Percentiles rank a stretch among this genome's conserved stretches.
These are phyloP conservation scores for Ruditapes philippinarum DNA, from an alignment of 1,140 invertebrate genomes.

Conservation along the genomic window DNA sequence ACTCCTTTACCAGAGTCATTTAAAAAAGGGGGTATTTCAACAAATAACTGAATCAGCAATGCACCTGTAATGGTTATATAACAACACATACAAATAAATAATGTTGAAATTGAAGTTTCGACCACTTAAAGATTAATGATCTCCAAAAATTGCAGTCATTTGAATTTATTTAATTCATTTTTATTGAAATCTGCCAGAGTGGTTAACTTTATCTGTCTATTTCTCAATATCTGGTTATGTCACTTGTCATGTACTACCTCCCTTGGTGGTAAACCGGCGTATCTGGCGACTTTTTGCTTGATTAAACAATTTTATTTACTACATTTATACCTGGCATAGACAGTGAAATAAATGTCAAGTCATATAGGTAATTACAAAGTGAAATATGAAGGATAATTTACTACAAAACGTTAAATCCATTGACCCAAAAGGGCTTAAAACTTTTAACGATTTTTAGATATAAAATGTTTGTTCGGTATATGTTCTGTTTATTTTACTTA, in stretches of 20 bases:
- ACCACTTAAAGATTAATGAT: too few species aligned
- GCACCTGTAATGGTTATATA: too few species aligned
- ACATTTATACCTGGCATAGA: neutral
- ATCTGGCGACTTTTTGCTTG: neutral
- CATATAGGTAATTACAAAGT: neutral
- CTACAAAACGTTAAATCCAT: slow-evolving; percentile 6
- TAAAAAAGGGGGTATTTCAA: too few species aligned
- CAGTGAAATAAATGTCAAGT: slow-evolving; percentile 23
- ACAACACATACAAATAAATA: too few species aligned
- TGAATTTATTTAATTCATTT: too few species aligned
- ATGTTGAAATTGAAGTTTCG: too few species aligned
- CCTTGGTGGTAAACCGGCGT: neutral
- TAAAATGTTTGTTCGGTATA: neutral
- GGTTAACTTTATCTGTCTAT: too few species aligned
- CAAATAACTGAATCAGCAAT: too few species aligned
- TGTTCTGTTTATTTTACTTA: neutral
- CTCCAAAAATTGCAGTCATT: too few species aligned
- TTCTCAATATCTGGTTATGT: neutral
- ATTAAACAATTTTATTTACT: neutral
- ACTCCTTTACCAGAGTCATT: too few species aligned
- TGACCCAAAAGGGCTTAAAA: neutral
- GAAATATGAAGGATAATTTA: neutral
- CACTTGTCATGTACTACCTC: neutral
- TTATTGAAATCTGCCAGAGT: neutral
- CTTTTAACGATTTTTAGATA: too few species aligned